These are phyloP conservation scores for Vannuccia rotundouncinata DNA, from an alignment of 2,888 invertebrate species.

Conservation along the genomic window DNA sequence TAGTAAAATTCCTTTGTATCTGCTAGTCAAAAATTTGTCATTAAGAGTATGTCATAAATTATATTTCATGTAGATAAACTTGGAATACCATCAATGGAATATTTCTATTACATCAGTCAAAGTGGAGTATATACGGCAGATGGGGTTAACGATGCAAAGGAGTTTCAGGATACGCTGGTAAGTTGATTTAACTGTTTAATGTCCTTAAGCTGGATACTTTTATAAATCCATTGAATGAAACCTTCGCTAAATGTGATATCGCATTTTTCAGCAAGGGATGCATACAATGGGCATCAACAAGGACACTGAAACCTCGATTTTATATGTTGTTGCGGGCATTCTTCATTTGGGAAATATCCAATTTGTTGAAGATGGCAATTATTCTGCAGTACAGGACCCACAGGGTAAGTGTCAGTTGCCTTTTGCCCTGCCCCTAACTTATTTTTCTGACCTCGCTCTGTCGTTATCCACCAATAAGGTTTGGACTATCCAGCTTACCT, in stretches of 20 bases:
- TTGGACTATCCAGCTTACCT: slow-evolving; percentile 64
- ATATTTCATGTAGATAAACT: background rate
- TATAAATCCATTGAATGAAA: background rate
- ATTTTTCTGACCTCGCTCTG: too few species aligned
- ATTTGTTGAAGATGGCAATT: slow-evolving; percentile 60
- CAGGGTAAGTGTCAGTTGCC: slow-evolving; percentile 19
- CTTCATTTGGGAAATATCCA: slow-evolving; percentile 64
- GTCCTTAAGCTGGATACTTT: too few species aligned
- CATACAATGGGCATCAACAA: slow-evolving; percentile 62
- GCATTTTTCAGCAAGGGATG: slow-evolving; percentile 60
- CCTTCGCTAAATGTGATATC: background rate
- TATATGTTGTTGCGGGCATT: slow-evolving; percentile 62
- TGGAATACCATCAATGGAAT: slow-evolving; percentile 61
- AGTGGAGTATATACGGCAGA: slow-evolving; percentile 63
- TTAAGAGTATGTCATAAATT: too few species aligned
- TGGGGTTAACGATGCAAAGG: slow-evolving; percentile 64
- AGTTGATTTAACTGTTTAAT: slow-evolving; percentile 34
- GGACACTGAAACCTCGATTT: slow-evolving; percentile 60
- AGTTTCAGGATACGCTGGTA: slow-evolving; percentile 64
- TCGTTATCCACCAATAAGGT: slow-evolving; percentile 57
- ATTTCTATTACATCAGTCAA: slow-evolving; percentile 63
- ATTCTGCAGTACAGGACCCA: slow-evolving; percentile 1
- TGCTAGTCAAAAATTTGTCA: too few species aligned
- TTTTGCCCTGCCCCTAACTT: background rate
- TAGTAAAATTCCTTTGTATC: too few species aligned